These are phyloP conservation scores for Neopelma chrysocephalum DNA, from an alignment of 2,797 vertebrate species.

Conservation along the genomic window DNA sequence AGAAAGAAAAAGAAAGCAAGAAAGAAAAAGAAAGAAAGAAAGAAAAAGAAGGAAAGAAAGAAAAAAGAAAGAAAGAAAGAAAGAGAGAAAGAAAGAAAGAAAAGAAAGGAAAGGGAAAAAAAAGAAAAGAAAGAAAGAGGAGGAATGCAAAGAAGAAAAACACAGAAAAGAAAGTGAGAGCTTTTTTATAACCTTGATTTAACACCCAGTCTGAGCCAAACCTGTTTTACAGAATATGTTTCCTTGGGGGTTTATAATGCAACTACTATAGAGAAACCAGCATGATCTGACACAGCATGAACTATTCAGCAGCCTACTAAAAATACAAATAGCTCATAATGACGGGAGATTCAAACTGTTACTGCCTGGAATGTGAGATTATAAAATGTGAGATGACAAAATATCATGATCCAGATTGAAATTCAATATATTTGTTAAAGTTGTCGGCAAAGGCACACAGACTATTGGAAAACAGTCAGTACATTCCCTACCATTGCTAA, in stretches of 20 bases:
- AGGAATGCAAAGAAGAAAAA: neutral
- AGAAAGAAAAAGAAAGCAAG: fast-evolving
- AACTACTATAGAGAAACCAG: conserved; percentile 49
- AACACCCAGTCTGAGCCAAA: conserved; percentile 37
- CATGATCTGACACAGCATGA: conserved; percentile 44
- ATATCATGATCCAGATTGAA: neutral
- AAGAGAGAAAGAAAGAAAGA: neutral
- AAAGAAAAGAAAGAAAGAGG: neutral
- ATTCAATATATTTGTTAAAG: conserved; percentile 44
- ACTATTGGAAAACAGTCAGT: neutral
- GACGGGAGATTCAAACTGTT: conserved; percentile 34
- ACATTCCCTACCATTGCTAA: neutral
- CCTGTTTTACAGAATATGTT: conserved; percentile 51
- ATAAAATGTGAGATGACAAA: conserved; percentile 31
- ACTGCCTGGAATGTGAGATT: conserved; percentile 48
- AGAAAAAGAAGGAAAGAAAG: neutral
- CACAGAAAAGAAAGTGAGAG: neutral
- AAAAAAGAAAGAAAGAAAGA: neutral
- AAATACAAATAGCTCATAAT: conserved; percentile 28
- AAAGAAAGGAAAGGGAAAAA: too few relatives aligned
- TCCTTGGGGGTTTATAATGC: conserved; percentile 46
- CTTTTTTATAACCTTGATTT: conserved; percentile 30
- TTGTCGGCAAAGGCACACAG: neutral
- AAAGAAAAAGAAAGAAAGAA: fast-evolving
- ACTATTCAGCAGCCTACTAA: conserved; percentile 46